Percentiles rank a stretch among this genome's conserved stretches.
phyloP scores from a whole-genome alignment of 1,140 invertebrate species.

The Colletes gigas region DNA sequence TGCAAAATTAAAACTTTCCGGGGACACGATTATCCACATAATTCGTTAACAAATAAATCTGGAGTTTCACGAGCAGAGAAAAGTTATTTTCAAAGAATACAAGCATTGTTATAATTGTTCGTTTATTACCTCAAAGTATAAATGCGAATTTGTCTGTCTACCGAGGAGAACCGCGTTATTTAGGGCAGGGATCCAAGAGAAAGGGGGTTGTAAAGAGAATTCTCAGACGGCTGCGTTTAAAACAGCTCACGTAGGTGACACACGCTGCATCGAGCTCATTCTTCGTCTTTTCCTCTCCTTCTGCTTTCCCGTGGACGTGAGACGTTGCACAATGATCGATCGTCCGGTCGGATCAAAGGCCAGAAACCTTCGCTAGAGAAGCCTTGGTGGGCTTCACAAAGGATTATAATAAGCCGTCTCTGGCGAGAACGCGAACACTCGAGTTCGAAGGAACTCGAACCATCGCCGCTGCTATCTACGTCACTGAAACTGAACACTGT shows the following conservation, averaged over 20 bases:
- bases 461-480: slow-evolving; percentile 1
- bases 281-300: background rate
- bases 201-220: slow-evolving; percentile 12
- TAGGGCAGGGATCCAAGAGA: slow-evolving; percentile 34
- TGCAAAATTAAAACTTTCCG: background rate
- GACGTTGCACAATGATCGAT: slow-evolving; percentile 30
- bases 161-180: background rate
- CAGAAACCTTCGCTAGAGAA: slow-evolving; percentile 28
- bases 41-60: too few relatives aligned
- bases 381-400: slow-evolving; percentile 51
- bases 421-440: slow-evolving; percentile 44
- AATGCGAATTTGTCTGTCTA: background rate
- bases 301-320: background rate
- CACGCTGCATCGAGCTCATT: slow-evolving; percentile 14
- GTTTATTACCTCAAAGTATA: too few relatives aligned
- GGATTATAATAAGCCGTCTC: slow-evolving; percentile 68
- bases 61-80: too few relatives aligned
- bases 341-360: slow-evolving; percentile 30
- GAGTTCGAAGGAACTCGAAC: slow-evolving; percentile 11
- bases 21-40: background rate
- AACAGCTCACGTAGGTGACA: slow-evolving; percentile 51
- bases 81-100: too few relatives aligned
- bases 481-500: slow-evolving; percentile 34
- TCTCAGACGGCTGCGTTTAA: slow-evolving; percentile 52
- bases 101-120: too few relatives aligned